Evolutionary conservation across 1,140 invertebrate genomes (phyloP).

Genomic region (Drosophila nannoptera): DNA sequence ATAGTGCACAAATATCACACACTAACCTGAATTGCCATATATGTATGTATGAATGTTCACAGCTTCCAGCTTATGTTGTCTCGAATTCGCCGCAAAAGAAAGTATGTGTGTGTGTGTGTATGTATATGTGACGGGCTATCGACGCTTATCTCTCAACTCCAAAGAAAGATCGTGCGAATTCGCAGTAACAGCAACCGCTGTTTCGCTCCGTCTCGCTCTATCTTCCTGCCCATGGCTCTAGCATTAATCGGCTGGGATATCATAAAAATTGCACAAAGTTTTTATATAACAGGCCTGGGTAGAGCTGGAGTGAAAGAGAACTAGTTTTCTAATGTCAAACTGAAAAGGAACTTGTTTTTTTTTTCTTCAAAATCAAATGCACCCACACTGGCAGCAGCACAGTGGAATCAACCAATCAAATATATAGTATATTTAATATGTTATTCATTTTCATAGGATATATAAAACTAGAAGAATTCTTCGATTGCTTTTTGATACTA

Average conservation of each 20-base stretch:
- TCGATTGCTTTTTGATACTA: no score
- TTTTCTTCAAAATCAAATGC: neutral
- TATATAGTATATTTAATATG: neutral
- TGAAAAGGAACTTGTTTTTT: slow-evolving; percentile 4
- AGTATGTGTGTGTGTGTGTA: slow-evolving; percentile 22
- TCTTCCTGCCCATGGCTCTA: neutral
- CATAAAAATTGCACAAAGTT: slow-evolving; percentile 24
- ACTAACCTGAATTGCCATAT: slow-evolving; percentile 74
- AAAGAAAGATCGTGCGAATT: slow-evolving; percentile 38
- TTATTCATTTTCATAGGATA: neutral
- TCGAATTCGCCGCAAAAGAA: slow-evolving; percentile 55
- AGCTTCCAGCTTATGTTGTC: slow-evolving; percentile 61
- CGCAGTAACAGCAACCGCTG: neutral
- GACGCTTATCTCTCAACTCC: slow-evolving; percentile 35
- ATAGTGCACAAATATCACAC: slow-evolving; percentile 68
- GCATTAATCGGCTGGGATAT: slow-evolving; percentile 7
- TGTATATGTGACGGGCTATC: slow-evolving; percentile 22
- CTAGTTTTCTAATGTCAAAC: neutral
- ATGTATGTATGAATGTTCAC: no score
- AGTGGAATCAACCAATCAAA: neutral
- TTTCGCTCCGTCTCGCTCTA: neutral
- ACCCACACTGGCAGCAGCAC: neutral
- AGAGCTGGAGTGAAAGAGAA: neutral
- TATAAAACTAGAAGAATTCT: neutral
- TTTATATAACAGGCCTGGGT: slow-evolving; percentile 5